Base-by-base conservation (phyloP, 2,797 vertebrate species). In the Chaetodon trifasciatus region DNA sequence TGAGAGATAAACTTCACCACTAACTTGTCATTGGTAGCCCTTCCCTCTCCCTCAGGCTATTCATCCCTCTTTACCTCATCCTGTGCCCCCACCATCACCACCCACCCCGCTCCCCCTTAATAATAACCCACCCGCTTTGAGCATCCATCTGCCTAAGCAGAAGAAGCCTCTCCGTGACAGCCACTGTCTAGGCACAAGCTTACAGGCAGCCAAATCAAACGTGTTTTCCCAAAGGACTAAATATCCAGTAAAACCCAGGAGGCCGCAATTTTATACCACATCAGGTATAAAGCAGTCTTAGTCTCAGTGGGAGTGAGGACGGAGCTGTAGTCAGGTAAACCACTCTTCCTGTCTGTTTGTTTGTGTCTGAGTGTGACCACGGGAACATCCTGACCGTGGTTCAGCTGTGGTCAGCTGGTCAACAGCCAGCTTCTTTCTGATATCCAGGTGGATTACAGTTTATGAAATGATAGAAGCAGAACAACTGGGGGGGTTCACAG, bases 241-340 rank as follows among this genome's bases (percentile, higher is more conserved):
- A 83, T 79, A 90, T 81, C 70, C 24, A 79, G 71, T 78, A 65
- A 87, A 90, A 82, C 74, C 72, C 24, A 73, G 77, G 76, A 82
- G 77, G 83, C 76, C 71, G 87, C 61, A 17, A 46, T 62, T 80
- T 70, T 62, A 79, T 67, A 76, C 65, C 63, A 63, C 82, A 78
- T 79, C 84, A 9, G 13, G 8, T 67, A 66, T 73, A 82, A 84
- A 88, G 32, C 63, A 53, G 82, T 57, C 74, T 56, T 47, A 62
- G 68, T 65, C 81, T 37, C 73, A 82, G 80, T 60, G 63, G 81
- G 84, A 76, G 77, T 74, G 61, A 84, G 58, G 49, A 83, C 83
- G 77, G 70, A 88, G 83, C 82, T 63, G 70, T 37, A 76, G 63
- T 89, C 87, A 94, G 92, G 92, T 93, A 91, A 93, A 85, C 8